Evolutionary conservation across 2,888 invertebrate species (phyloP), one percentile per base, ranked within the genome.

Genomic region (Eristalinus aeneus): DNA sequence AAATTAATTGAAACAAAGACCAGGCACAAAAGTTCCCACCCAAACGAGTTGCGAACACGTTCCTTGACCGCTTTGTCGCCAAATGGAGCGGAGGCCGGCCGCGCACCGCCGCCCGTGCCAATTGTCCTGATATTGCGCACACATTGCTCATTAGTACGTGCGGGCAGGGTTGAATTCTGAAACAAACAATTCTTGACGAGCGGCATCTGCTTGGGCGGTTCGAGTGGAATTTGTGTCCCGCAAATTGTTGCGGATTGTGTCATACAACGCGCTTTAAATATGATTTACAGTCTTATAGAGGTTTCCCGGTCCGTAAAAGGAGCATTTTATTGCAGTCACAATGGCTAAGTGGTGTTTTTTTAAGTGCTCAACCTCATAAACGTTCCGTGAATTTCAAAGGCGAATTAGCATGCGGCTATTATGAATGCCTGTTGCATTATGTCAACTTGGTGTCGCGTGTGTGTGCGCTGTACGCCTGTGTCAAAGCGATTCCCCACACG

Each of bases 271-370:
- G 75, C 61, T 64, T 72, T 71, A 79, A 69, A 73, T 81, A 73
- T 77, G 81, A 85, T 81, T 81, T 77, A 81, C 73, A 32, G 84
- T 72, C 64, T 72, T 54, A 63, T 81, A 76, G 53, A 68, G 32
- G 46, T 46, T 46, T 16, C 46, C 46, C 46, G 46, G 64, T 73
- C 81, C 81, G 69, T 86, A 86, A 81, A 86, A 81, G 82, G 85
- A 77, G 60, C 46, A 76, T 69, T 20, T 64, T 73, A 73, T 73
- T 20, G 67, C 11, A 68, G 36, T 60, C 72, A 81, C 60, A 81
- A 73, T 69, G 81, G 72, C 11, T 75, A 67, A 79, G 54, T 79
- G 74, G 23, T 72, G 65, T 78, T 74, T 79, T 23, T 79, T 74
- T 74, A 32, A 68, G 64, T 71, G 73, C 73, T 75, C 67, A 84